A percentile compares a stretch with the other conserved stretches of the same genome.
phyloP scores from a whole-genome alignment of 64 coral and sea anemone genomes.

The Trachythela sp. region DNA sequence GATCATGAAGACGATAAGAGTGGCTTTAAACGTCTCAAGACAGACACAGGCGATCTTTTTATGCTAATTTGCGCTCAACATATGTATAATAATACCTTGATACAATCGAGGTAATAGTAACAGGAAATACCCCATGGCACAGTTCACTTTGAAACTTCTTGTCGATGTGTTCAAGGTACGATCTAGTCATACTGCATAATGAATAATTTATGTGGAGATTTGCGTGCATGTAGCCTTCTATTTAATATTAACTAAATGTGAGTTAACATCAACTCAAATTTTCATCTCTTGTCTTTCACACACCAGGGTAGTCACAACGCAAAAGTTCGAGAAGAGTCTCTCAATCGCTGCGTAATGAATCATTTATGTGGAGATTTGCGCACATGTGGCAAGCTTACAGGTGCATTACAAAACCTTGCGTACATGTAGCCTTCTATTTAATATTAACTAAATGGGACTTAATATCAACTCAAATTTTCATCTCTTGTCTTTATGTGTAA shows the following conservation, averaged over 20 bases:
- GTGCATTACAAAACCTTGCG: background rate
- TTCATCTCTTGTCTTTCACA: background rate
- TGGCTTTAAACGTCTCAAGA: conserved; percentile 51
- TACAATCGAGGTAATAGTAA: conserved; percentile 73
- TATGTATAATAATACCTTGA: conserved; percentile 69
- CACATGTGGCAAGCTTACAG: background rate
- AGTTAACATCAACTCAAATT: too few species aligned
- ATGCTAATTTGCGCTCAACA: too few species aligned
- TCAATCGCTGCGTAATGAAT: too few species aligned
- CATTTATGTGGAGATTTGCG: too few species aligned
- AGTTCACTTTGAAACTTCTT: conserved; percentile 76
- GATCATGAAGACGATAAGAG: conserved; percentile 32
- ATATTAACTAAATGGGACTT: background rate
- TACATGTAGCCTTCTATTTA: too few species aligned
- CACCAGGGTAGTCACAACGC: conserved; percentile 51
- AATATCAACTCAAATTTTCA: too few species aligned
- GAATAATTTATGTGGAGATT: too few species aligned
- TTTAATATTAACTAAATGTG: too few species aligned
- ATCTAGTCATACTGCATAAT: too few species aligned
- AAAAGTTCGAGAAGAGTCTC: conserved; percentile 78
- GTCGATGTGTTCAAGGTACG: conserved; percentile 87
- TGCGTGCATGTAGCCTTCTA: too few species aligned
- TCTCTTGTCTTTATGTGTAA: too few species aligned
- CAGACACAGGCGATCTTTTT: conserved; percentile 79
- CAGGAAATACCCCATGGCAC: conserved; percentile 50